Evolutionary conservation across 2,888 invertebrate genomes (phyloP).

Genomic region (Zonitis immaculata): DNA sequence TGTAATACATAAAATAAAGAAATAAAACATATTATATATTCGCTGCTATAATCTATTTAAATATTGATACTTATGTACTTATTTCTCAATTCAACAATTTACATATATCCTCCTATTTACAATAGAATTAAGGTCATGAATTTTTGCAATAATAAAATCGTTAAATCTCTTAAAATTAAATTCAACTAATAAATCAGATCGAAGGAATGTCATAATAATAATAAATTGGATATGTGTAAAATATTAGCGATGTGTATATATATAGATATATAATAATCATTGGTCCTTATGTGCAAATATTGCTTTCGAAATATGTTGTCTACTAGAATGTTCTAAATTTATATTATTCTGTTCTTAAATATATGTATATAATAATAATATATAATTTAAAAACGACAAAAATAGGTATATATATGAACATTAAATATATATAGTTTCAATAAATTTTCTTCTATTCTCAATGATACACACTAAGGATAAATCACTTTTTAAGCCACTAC

Average conservation of each 20-base stretch:
- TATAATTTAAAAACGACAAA: constrained; percentile 35
- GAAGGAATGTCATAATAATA: constrained; percentile 11
- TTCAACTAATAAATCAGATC: constrained; percentile 3
- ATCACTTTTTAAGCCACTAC: constrained; percentile 39
- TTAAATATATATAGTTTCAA: constrained; percentile 31
- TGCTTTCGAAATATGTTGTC: constrained; percentile 33
- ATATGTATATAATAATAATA: background rate
- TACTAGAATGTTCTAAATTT: constrained; percentile 19
- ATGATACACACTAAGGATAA: constrained; percentile 29
- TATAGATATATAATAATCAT: constrained; percentile 24
- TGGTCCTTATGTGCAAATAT: constrained; percentile 42
- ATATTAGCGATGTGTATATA: constrained; percentile 13
- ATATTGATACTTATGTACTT: constrained; percentile 29
- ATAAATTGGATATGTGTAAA: constrained; percentile 4
- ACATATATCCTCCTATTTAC: constrained; percentile 35
- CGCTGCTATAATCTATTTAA: constrained; percentile 29
- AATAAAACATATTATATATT: constrained; percentile 36
- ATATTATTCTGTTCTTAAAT: constrained; percentile 22
- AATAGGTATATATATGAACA: constrained; percentile 33
- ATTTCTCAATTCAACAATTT: constrained; percentile 27
- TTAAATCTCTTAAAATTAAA: constrained; percentile 13
- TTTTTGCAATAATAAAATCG: constrained; percentile 29
- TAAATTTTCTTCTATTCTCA: constrained; percentile 26
- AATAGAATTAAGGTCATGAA: constrained; percentile 29
- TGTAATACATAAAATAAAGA: constrained; percentile 38